Evolutionary conservation across 2,888 invertebrate species (phyloP).

Genomic region (Archaeoteleia sp.): DNA sequence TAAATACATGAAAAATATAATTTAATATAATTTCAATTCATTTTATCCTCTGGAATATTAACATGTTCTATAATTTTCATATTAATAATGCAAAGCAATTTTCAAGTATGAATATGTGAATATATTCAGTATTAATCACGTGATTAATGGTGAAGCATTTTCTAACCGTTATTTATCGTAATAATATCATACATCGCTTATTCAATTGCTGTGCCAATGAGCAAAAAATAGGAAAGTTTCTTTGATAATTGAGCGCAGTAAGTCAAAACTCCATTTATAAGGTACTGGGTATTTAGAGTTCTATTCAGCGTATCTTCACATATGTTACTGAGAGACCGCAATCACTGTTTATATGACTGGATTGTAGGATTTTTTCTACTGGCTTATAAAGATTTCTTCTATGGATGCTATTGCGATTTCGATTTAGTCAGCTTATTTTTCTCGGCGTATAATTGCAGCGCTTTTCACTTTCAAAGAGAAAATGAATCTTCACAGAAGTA

Average conservation of each 20-base stretch:
- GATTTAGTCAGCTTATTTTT: conserved; percentile 3
- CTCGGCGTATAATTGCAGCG: conserved; percentile 18
- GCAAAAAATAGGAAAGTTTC: conserved; percentile 8
- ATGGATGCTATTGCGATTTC: conserved; percentile 9
- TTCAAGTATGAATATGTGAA: too few relatives aligned
- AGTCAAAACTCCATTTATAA: too few relatives aligned
- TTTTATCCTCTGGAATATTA: too few relatives aligned
- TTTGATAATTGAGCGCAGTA: conserved; percentile 16
- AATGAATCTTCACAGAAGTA: not conserved
- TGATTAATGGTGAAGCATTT: too few relatives aligned
- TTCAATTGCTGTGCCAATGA: not conserved
- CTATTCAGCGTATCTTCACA: conserved; percentile 12
- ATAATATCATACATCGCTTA: conserved; percentile 10
- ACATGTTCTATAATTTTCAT: too few relatives aligned
- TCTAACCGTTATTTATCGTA: too few relatives aligned
- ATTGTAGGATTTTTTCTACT: conserved; percentile 8
- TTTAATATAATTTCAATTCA: too few relatives aligned
- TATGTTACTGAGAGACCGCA: conserved; percentile 3
- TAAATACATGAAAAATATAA: too few relatives aligned
- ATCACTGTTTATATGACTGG: conserved; percentile 2
- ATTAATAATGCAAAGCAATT: too few relatives aligned
- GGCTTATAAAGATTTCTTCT: conserved; percentile 11
- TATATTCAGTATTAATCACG: too few relatives aligned
- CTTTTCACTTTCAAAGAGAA: conserved; percentile 28
- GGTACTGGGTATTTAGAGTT: not conserved